phyloP scores from a whole-genome alignment of 2,888 invertebrate species.

The Candidula unifasciata region DNA sequence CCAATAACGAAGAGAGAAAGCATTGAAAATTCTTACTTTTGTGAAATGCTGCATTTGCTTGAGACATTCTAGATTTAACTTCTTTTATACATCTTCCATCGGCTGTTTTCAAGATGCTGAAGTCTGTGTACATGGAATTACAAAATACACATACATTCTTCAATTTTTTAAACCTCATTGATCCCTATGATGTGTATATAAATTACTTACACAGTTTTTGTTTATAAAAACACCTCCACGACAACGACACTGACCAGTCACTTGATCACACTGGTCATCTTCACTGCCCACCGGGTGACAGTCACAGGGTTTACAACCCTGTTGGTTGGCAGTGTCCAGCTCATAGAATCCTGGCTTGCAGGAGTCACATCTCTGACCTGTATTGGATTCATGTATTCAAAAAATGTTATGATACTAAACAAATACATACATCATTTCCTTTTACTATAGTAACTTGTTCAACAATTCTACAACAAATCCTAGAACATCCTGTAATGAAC shows the following conservation, averaged over 20 bases:
- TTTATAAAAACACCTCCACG: conserved; percentile 28
- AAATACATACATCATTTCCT: too few species aligned
- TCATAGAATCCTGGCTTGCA: conserved; percentile 59
- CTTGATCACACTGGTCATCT: conserved; percentile 48
- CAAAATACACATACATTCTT: too few species aligned
- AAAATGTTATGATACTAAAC: too few species aligned
- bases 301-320: conserved; percentile 53
- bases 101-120: too few species aligned
- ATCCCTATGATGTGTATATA: not conserved
- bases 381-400: not conserved
- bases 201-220: conserved; percentile 48
- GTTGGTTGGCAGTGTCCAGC: conserved; percentile 41
- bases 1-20: too few species aligned
- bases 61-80: too few species aligned
- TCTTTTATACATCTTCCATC: too few species aligned
- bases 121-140: too few species aligned
- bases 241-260: conserved; percentile 56
- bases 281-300: conserved; percentile 53
- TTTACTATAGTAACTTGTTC: too few species aligned
- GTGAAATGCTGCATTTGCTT: too few species aligned
- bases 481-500: not conserved
- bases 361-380: conserved; percentile 56
- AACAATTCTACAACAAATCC: too few species aligned
- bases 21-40: too few species aligned
- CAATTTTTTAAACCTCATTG: not conserved